Conservation (phyloP, 2,113 vertebrate species). For the Parus major region DNA sequence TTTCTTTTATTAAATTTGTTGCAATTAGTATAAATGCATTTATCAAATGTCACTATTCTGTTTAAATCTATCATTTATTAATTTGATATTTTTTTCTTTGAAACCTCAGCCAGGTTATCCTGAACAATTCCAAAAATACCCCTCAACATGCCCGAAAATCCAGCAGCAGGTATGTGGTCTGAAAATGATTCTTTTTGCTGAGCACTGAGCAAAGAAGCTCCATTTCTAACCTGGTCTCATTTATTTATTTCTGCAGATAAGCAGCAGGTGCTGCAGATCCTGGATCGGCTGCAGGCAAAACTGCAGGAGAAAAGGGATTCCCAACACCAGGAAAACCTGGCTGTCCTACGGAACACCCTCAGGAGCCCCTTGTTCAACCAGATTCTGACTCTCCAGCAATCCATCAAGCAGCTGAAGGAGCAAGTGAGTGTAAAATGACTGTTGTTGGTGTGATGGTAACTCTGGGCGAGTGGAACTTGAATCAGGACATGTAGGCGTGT, state of each 20-base stretch:
- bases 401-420: conserved; percentile 89
- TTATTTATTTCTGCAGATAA: conserved; percentile 73
- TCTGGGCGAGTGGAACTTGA: not conserved
- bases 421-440: conserved; percentile 75
- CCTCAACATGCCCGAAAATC: conserved; percentile 79
- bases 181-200: not conserved
- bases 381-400: conserved; percentile 93
- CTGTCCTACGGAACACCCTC: conserved; percentile 79
- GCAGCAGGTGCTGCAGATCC: conserved; percentile 89
- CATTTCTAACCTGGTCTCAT: not conserved
- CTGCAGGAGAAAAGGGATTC: conserved; percentile 86
- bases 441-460: not conserved
- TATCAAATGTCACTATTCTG: not conserved
- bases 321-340: conserved; percentile 82
- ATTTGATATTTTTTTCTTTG: not conserved
- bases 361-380: conserved; percentile 90
- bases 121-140: not conserved
- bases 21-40: not conserved
- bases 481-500: not conserved
- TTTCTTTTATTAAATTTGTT: not conserved
- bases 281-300: conserved; percentile 87
- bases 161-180: conserved; percentile 68
- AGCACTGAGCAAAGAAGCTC: not conserved
- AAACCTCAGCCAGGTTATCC: not conserved
- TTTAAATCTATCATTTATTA: not conserved